Percentiles rank a stretch among this genome's conserved stretches.
These are phyloP conservation scores for Cavia porcellus DNA, from an alignment of 2,113 vertebrate genomes.

Conservation along the genomic window DNA sequence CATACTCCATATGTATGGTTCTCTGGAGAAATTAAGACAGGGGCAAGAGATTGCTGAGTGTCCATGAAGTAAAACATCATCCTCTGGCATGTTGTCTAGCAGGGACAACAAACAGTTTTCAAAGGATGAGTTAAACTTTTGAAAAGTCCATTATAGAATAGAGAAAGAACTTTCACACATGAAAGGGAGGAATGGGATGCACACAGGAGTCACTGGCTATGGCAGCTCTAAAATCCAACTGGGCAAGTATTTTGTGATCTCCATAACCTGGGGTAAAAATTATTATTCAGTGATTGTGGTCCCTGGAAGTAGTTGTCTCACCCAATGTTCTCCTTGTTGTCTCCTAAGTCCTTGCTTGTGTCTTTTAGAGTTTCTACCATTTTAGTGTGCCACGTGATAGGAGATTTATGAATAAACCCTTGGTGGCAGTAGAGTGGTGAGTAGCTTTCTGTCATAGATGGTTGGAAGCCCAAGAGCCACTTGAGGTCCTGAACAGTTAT, in stretches of 20 bases:
- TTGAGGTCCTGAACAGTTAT: background rate
- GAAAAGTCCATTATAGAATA: background rate
- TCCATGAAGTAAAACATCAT: background rate
- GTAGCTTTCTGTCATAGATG: background rate
- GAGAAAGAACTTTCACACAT: background rate
- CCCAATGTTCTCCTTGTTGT: background rate
- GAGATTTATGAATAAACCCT: background rate
- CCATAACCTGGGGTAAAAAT: background rate
- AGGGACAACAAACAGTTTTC: background rate
- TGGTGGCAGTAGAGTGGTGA: background rate
- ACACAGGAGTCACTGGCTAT: background rate
- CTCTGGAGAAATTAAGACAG: background rate
- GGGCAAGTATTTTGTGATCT: background rate
- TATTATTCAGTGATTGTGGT: background rate
- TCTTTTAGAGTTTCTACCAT: background rate
- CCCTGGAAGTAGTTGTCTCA: background rate
- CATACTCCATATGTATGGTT: background rate
- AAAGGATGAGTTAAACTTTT: background rate
- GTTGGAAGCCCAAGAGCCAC: background rate
- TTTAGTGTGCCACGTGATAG: background rate
- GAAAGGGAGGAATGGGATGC: background rate
- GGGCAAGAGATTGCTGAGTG: background rate
- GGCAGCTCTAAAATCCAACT: background rate
- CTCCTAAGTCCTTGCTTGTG: background rate
- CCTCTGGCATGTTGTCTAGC: background rate